A percentile compares a stretch with the other conserved stretches of the same genome.
Evolutionary conservation across 1,140 invertebrate genomes (phyloP).

Genomic region (Steinernema khuongi): DNA sequence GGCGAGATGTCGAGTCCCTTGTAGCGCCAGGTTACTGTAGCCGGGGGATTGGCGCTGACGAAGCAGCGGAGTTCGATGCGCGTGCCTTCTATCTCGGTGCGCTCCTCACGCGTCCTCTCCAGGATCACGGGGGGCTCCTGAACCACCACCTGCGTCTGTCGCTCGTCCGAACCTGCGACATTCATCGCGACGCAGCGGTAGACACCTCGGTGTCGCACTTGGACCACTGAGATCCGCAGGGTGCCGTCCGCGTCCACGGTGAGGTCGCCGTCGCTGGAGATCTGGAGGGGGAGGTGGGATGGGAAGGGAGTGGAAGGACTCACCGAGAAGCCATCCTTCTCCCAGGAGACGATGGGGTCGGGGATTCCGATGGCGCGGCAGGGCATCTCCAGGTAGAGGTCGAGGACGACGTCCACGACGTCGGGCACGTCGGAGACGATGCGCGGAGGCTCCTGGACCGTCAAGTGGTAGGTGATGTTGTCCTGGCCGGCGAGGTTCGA

Average conservation of each 20-base stretch:
- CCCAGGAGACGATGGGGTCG: constrained; percentile 59
- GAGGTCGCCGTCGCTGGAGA: background rate
- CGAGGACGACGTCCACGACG: constrained; percentile 40
- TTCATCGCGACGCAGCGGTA: constrained; percentile 78
- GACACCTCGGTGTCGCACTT: constrained; percentile 66
- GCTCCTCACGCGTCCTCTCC: constrained; percentile 27
- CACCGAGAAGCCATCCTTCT: constrained; percentile 50
- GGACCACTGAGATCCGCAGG: constrained; percentile 34
- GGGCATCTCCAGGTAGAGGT: constrained; percentile 47
- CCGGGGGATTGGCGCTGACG: constrained; percentile 31
- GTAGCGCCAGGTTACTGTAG: constrained; percentile 31
- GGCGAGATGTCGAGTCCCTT: constrained; percentile 27
- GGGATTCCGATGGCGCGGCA: constrained; percentile 63
- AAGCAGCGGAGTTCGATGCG: constrained; percentile 30
- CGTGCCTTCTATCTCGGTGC: constrained; percentile 33
- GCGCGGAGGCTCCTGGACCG: constrained; percentile 41
- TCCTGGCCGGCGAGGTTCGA: constrained; percentile 49
- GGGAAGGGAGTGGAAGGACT: background rate
- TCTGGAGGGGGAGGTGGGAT: constrained; percentile 22
- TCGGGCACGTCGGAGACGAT: constrained; percentile 44
- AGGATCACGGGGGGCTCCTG: constrained; percentile 40
- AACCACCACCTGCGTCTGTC: constrained; percentile 63
- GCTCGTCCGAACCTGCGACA: constrained; percentile 68
- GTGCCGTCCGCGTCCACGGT: constrained; percentile 30
- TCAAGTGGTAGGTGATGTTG: constrained; percentile 38